A percentile compares a stretch with the other conserved stretches of the same genome.
Conservation (phyloP, 2,113 vertebrate genomes). For the Aramus guarauna region DNA sequence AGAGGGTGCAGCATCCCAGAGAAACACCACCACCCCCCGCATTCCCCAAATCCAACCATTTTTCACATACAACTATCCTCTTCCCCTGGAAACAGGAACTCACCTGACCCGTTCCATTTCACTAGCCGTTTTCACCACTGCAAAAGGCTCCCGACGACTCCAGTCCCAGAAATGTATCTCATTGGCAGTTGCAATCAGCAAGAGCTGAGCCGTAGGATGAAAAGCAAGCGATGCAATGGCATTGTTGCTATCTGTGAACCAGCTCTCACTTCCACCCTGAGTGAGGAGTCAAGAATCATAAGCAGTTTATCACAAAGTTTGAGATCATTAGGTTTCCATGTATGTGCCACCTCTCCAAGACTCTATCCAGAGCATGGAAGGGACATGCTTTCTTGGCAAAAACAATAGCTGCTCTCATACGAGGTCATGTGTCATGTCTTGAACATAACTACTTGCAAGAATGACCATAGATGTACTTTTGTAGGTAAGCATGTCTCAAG, state of each 20-base stretch:
- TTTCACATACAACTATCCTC: not conserved
- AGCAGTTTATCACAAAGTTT: not conserved
- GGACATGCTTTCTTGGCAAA: not conserved
- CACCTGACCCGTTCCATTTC: constrained; percentile 96
- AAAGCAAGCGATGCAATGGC: constrained; percentile 98
- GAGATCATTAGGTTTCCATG: not conserved
- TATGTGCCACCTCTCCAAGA: not conserved
- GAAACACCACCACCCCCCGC: not conserved
- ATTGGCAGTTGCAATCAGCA: constrained; percentile 97
- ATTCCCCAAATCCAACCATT: not conserved
- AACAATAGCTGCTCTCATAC: not conserved
- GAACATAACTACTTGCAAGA: not conserved
- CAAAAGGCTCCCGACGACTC: constrained; percentile 97
- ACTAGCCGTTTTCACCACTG: constrained; percentile 95
- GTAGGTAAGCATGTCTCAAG: not conserved
- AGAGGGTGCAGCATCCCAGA: not conserved
- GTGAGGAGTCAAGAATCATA: constrained; percentile 47
- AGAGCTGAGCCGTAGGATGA: constrained; percentile 95
- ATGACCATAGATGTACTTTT: not conserved
- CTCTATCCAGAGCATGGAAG: not conserved
- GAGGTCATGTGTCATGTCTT: not conserved
- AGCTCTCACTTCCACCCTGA: constrained; percentile 97
- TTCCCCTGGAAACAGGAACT: not conserved
- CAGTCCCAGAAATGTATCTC: constrained; percentile 99
- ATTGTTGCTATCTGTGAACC: constrained; percentile 98